Base-by-base conservation (phyloP, 1,140 invertebrate species). In the Drosophila kepulauana region DNA sequence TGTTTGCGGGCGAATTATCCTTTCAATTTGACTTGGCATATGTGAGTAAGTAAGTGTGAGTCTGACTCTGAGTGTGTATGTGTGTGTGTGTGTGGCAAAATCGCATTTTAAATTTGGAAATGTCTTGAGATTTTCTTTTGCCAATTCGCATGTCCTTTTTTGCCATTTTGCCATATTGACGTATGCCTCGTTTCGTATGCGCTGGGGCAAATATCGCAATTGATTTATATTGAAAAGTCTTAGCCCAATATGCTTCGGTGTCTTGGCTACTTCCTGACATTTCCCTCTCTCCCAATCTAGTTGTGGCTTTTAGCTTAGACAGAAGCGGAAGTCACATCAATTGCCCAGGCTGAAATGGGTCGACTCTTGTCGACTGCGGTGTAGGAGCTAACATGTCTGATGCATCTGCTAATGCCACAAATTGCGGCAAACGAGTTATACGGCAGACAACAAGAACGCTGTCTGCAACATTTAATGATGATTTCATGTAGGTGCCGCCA, bases 21-120 rank as follows among this genome's bases (percentile, higher is more conserved):
- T 92, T 92, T 92, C 91, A 92, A 92, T 92, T 92, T 92, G 81
- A 91, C 90, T 92, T 92, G 91, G 91, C 91, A 91, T 91, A 92
- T 92, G 91, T 91, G 82, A 81, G 78, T 43, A 25, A 25, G 20
- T 25, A 25, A 25, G 20, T 25, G 20, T 25, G 20, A 25, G 20
- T 25, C 20, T 25, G 20, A 20, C 2, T 41, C 41, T 45, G 10
- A 1, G 28, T 49, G 49, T 49, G 25, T 1, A 1, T 15, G n/a
- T 57, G 57, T 49, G 43, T 72, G 30, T 70, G 28, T 75, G 38
- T 35, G 74, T 71, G 66, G 46, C 41, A 64, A 89, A 89, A 89
- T 89, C 81, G 81, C 86, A 90, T 89, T 89, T 89, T 89, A 89
- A 89, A 89, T 89, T 89, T 85, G 78, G 78, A 90, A 89, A 89